phyloP scores from a whole-genome alignment of 2,113 vertebrate species.

The Eptesicus fuscus region DNA sequence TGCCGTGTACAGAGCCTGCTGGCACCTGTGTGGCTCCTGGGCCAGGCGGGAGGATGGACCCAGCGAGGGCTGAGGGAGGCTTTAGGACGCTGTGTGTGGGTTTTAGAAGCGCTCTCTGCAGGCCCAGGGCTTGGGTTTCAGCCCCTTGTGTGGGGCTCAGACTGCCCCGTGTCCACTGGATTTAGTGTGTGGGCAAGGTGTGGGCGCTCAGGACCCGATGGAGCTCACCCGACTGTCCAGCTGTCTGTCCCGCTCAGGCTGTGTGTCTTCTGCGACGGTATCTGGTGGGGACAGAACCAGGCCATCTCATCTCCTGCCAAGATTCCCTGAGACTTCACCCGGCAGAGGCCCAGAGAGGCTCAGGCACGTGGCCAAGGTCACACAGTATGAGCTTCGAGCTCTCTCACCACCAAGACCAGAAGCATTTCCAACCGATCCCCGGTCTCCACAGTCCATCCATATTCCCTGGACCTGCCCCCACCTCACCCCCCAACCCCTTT shows the following conservation, averaged over 20 bases:
- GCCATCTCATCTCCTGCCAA: not conserved
- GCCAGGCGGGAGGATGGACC: not conserved
- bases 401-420: not conserved
- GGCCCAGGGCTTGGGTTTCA: not conserved
- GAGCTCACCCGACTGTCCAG: not conserved
- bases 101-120: accelerated
- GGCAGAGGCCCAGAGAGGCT: not conserved
- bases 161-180: accelerated
- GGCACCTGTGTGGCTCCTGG: accelerated
- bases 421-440: accelerated
- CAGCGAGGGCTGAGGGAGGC: not conserved
- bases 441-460: accelerated
- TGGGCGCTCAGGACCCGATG: no score
- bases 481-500: no score
- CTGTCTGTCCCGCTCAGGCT: not conserved
- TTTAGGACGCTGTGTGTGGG: no score
- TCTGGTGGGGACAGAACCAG: not conserved
- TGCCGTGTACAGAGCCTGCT: accelerated
- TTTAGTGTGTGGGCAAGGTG: not conserved
- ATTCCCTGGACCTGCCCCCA: not conserved
- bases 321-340: not conserved
- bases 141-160: not conserved
- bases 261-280: accelerated
- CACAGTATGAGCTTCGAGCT: accelerated
- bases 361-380: not conserved